Evolutionary conservation across 2,113 vertebrate genomes (phyloP).

Genomic region (Mormyrus lacerda): DNA sequence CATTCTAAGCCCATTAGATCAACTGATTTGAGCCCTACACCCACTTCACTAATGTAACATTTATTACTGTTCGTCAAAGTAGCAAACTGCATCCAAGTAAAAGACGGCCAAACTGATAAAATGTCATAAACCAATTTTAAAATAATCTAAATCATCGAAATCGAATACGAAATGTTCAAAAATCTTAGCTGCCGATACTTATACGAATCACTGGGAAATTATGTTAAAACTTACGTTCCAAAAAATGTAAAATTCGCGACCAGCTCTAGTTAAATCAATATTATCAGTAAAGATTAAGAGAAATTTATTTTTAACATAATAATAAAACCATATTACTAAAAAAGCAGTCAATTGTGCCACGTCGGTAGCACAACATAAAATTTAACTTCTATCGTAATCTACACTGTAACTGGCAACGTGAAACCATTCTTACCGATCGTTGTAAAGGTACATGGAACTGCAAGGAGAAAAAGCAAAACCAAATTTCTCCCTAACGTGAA

Average conservation of each 20-base stretch:
- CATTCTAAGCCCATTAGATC: not conserved
- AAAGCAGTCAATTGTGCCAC: slow-evolving; percentile 8
- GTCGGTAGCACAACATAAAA: not conserved
- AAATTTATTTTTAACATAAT: not conserved
- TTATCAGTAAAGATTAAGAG: not conserved
- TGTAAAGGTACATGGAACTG: slow-evolving; percentile 50
- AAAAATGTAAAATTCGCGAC: not conserved
- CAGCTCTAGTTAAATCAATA: not conserved
- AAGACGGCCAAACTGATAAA: not conserved
- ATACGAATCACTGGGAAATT: too few relatives aligned
- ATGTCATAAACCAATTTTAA: not conserved
- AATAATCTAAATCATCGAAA: not conserved
- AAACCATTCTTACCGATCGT: slow-evolving; percentile 45
- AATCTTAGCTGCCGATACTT: not conserved
- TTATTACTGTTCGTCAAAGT: not conserved
- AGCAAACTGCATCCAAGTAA: not conserved
- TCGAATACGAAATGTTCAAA: not conserved
- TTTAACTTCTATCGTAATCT: not conserved
- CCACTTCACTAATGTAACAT: not conserved
- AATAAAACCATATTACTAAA: not conserved
- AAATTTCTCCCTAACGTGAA: slow-evolving; percentile 45
- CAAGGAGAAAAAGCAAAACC: slow-evolving; percentile 50
- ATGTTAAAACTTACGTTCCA: not conserved
- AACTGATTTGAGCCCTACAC: not conserved
- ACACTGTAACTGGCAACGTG: not conserved